Percentiles rank a stretch among this genome's conserved stretches.
These are phyloP conservation scores for Zaprionus camerounensis DNA, from an alignment of 1,140 invertebrate species.

Conservation along the genomic window DNA sequence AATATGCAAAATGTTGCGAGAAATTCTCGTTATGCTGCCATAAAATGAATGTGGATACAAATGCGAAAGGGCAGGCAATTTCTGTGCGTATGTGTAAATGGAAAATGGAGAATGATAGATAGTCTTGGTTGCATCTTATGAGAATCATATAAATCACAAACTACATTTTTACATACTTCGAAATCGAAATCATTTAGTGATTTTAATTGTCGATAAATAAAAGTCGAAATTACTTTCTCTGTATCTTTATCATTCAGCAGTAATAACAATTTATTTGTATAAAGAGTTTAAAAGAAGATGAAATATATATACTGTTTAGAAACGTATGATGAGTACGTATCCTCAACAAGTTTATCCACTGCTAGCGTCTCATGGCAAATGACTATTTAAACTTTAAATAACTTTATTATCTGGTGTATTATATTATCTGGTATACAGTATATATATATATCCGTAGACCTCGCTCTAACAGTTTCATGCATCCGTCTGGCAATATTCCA, in stretches of 20 bases:
- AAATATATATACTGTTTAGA: too few species aligned
- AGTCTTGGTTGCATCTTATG: background rate
- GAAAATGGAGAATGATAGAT: background rate
- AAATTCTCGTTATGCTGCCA: conserved; percentile 1
- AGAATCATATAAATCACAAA: background rate
- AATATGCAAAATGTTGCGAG: conserved; percentile 14
- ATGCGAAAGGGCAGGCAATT: conserved; percentile 5
- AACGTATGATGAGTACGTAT: too few species aligned
- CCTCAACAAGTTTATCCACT: too few species aligned
- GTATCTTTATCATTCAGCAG: too few species aligned
- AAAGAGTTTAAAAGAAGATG: too few species aligned
- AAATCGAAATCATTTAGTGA: background rate
- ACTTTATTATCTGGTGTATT: too few species aligned
- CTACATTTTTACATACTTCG: background rate
- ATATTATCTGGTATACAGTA: too few species aligned
- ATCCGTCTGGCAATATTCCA: background rate
- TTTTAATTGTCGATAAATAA: background rate
- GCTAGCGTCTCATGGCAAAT: background rate
- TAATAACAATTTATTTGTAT: too few species aligned
- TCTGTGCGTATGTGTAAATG: conserved; percentile 1
- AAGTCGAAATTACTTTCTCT: too few species aligned
- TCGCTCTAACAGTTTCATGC: background rate
- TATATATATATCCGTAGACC: too few species aligned
- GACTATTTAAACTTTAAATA: background rate
- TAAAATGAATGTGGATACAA: conserved; percentile 13